phyloP scores from a whole-genome alignment of 2,797 vertebrate genomes.

The Myotis vivesi region DNA sequence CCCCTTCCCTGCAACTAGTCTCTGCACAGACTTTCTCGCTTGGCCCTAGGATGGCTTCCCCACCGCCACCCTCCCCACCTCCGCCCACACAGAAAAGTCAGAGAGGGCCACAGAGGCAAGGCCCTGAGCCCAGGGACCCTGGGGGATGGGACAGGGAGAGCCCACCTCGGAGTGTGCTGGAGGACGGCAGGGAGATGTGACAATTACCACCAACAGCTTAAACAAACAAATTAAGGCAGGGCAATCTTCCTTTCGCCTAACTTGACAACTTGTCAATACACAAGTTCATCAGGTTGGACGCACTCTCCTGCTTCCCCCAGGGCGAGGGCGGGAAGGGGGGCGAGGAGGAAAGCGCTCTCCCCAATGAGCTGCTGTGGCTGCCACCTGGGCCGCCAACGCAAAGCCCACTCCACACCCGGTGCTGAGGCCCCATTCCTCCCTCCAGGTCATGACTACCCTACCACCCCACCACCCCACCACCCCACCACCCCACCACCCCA shows the following conservation, averaged over 20 bases:
- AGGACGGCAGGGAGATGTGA: constrained; percentile 64
- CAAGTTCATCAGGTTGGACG: constrained; percentile 56
- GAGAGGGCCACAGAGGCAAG: neutral
- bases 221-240: constrained; percentile 78
- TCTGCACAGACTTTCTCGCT: neutral
- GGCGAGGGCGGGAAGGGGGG: rapidly evolving
- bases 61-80: neutral
- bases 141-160: neutral
- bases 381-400: rapidly evolving
- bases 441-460: neutral
- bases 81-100: neutral
- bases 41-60: no score
- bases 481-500: neutral
- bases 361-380: neutral
- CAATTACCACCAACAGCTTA: constrained; percentile 74
- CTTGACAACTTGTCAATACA: constrained; percentile 69
- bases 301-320: constrained; percentile 26
- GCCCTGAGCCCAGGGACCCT: neutral
- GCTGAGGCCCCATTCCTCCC: neutral
- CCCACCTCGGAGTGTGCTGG: neutral
- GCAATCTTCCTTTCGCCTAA: constrained; percentile 49
- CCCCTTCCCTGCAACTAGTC: no score
- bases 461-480: neutral
- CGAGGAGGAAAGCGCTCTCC: neutral
- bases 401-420: neutral